These are phyloP conservation scores for Tetranychus truncatus DNA, from an alignment of 2,888 invertebrate genomes.

Conservation along the genomic window DNA sequence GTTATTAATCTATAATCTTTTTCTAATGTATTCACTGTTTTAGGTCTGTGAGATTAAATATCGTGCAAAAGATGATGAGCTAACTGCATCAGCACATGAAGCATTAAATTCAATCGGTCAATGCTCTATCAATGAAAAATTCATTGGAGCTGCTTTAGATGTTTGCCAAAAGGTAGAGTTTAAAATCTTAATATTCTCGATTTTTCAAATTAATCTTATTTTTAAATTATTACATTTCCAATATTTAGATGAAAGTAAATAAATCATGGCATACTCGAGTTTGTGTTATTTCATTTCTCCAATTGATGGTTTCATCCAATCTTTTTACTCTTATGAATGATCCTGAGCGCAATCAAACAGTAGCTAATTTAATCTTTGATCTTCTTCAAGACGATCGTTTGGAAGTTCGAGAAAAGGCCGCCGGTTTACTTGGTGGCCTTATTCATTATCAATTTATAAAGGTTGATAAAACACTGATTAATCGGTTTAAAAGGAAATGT, in stretches of 20 bases:
- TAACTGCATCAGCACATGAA: slow-evolving; percentile 46
- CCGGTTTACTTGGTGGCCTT: slow-evolving; percentile 61
- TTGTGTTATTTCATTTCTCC: slow-evolving; percentile 36
- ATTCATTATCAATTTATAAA: slow-evolving; percentile 62
- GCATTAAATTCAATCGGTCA: slow-evolving; percentile 51
- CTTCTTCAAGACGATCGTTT: slow-evolving; percentile 50
- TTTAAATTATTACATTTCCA: neutral
- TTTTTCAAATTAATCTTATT: neutral
- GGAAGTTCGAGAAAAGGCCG: slow-evolving; percentile 55
- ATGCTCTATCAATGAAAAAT: slow-evolving; percentile 41
- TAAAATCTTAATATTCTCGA: neutral
- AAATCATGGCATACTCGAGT: slow-evolving; percentile 38
- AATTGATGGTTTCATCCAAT: slow-evolving; percentile 40
- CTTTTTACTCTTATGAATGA: slow-evolving; percentile 34
- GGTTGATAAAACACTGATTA: slow-evolving; percentile 32
- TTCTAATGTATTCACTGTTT: too few relatives aligned
- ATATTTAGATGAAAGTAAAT: slow-evolving; percentile 19
- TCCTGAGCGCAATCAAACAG: slow-evolving; percentile 34
- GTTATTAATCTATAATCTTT: too few relatives aligned
- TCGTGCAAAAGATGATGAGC: slow-evolving; percentile 56
- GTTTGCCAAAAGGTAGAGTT: neutral
- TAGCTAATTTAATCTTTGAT: slow-evolving; percentile 42
- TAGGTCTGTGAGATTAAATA: slow-evolving; percentile 53
- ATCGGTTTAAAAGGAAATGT: slow-evolving; percentile 22
- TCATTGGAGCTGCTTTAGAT: slow-evolving; percentile 42